Conservation (phyloP, 2,888 invertebrate genomes). For the Tuta absoluta region DNA sequence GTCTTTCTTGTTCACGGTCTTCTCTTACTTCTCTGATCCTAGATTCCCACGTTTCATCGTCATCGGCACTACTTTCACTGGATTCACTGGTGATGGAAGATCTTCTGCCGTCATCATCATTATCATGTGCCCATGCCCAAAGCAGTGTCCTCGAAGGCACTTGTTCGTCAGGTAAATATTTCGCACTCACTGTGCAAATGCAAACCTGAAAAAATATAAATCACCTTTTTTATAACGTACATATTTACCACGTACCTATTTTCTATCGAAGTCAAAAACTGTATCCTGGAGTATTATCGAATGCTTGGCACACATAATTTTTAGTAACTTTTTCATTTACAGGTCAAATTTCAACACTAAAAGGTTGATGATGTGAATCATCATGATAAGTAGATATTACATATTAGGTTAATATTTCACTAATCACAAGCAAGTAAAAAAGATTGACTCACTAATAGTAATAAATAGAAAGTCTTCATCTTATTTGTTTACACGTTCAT, state of each 20-base stretch:
- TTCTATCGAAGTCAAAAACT: too few species aligned
- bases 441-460: slow-evolving; percentile 66
- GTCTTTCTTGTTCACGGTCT: slow-evolving; percentile 41
- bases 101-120: slow-evolving; percentile 28
- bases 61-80: slow-evolving; percentile 43
- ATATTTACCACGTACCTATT: not conserved
- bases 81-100: slow-evolving; percentile 9
- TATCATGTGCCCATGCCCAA: slow-evolving; percentile 40
- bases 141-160: slow-evolving; percentile 47
- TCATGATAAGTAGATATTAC: not conserved
- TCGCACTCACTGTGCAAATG: slow-evolving; percentile 66
- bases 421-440: not conserved
- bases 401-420: not conserved
- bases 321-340: too few species aligned
- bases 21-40: slow-evolving; percentile 45
- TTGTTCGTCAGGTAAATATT: slow-evolving; percentile 67
- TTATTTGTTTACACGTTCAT: slow-evolving; percentile 52
- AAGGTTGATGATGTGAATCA: too few species aligned
- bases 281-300: too few species aligned
- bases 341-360: too few species aligned
- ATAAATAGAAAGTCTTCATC: slow-evolving; percentile 68
- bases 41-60: slow-evolving; percentile 40
- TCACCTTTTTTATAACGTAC: slow-evolving; percentile 13
- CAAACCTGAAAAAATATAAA: slow-evolving; percentile 58
- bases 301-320: too few species aligned